Evolutionary conservation across 2,113 vertebrate genomes (phyloP).

Genomic region (Indicator maculatus): DNA sequence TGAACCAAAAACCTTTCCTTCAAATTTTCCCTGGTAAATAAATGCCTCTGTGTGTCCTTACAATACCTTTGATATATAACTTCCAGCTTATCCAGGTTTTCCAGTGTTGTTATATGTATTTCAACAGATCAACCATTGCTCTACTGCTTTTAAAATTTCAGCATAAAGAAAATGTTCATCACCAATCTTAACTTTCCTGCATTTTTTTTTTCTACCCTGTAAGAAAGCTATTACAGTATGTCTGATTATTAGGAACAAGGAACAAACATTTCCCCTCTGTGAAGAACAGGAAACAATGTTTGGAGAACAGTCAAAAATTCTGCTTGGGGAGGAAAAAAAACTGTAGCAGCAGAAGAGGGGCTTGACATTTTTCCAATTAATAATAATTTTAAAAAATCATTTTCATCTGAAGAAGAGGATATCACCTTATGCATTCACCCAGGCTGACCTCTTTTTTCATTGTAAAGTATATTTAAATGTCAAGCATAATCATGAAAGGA

Average conservation of each 20-base stretch:
- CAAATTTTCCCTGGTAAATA: background rate
- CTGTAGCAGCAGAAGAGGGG: background rate
- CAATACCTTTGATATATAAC: background rate
- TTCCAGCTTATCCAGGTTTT: background rate
- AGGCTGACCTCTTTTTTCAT: background rate
- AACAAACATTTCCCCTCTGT: slow-evolving; percentile 66
- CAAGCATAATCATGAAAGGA: background rate
- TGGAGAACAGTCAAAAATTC: slow-evolving; percentile 61
- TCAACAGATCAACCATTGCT: background rate
- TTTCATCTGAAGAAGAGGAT: slow-evolving; percentile 2
- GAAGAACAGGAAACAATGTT: slow-evolving; percentile 60
- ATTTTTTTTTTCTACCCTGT: slow-evolving; percentile 11
- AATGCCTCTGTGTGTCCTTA: background rate
- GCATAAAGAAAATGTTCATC: background rate
- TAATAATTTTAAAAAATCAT: background rate
- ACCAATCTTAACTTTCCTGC: background rate
- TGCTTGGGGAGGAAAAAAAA: slow-evolving; percentile 4
- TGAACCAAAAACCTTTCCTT: background rate
- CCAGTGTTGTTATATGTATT: background rate
- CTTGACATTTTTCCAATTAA: slow-evolving; percentile 36
- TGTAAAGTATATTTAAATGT: background rate
- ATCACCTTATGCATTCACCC: background rate
- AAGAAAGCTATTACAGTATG: slow-evolving; percentile 40
- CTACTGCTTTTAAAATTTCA: background rate
- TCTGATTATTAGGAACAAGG: slow-evolving; percentile 51